Base-by-base conservation (phyloP, 2,113 vertebrate genomes). In the Labrus mixtus region DNA sequence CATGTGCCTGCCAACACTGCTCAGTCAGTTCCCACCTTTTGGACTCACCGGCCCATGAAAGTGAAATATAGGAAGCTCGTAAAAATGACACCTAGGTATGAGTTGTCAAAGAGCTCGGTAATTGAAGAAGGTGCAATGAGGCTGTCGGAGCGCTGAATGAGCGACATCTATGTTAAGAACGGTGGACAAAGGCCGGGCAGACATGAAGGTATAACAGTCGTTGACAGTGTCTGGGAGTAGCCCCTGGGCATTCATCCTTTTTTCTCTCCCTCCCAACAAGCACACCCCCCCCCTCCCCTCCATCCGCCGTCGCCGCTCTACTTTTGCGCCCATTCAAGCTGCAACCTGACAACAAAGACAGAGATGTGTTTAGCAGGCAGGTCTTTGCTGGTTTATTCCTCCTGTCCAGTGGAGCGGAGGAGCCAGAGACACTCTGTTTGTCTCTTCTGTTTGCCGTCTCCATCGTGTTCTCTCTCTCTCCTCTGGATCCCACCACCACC, bases 271-370 rank as follows among this genome's bases (percentile, higher is more conserved):
- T 66, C 68, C 72, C 64, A 50, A 58, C 79, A 67, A 39, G 46
- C 46, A 6, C 46, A 55, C 67, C 4, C 17, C 48, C 56, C 51
- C 54, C 51, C 1, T 13, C 62, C 37, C 70, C 77, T 74, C 74
- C 64, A 73, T 82, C 86, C 80, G 78, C 84, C 17, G 63, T 70
- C 78, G 74, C 85, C 78, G 74, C 85, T 91, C 81, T 83, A 73
- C 82, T 89, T 87, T 83, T 78, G 71, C 74, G 81, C 64, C 82
- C 54, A 85, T 89, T 90, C 90, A 88, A 79, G 75, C 86, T 70
- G 74, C 76, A 82, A 89, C 66, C 82, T 86, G 88, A 91, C 90
- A 90, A 92, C 90, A 90, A 92, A 91, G 92, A 85, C 68, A 68
- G 80, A 80, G 88, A 88, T 72, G 85, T 86, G 83, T 88, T 90